Percentiles rank a stretch among this genome's conserved stretches.
Conservation (phyloP, 2,113 vertebrate genomes). For the Megaptera novaeangliae region DNA sequence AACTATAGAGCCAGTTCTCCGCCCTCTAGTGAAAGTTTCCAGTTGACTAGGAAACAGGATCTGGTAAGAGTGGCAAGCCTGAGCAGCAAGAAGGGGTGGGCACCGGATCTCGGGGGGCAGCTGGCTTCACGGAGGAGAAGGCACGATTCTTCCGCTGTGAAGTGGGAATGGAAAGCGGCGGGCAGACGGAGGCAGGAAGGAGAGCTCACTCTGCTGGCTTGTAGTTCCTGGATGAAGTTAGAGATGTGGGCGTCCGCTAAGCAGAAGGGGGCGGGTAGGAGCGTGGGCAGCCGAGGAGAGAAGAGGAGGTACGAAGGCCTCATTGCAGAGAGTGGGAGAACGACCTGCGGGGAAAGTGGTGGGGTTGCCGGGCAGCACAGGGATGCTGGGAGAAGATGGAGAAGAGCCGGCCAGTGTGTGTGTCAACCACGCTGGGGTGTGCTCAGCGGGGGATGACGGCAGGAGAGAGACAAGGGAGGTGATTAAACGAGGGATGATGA, state of each 20-base stretch:
- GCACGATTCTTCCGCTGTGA: not conserved
- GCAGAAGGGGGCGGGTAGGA: not conserved
- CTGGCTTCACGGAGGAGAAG: not conserved
- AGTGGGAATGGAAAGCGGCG: not conserved
- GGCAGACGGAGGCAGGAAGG: not conserved
- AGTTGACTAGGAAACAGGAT: not conserved
- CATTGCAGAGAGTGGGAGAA: not conserved
- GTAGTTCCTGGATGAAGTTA: too few species aligned
- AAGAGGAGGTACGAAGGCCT: not conserved
- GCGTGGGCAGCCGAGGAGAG: not conserved
- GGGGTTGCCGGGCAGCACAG: not conserved
- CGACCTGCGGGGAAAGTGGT: rapidly evolving
- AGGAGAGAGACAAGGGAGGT: not conserved
- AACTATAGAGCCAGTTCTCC: not conserved
- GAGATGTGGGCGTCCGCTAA: not conserved
- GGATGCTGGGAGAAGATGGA: not conserved
- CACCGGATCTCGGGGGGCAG: not conserved
- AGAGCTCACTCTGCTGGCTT: not conserved
- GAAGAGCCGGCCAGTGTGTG: not conserved
- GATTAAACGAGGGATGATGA: not conserved
- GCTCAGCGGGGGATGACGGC: not conserved
- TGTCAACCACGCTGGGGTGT: not conserved
- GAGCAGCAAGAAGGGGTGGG: not conserved
- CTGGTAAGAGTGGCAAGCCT: not conserved
- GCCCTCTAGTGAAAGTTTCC: not conserved